phyloP scores from a whole-genome alignment of 2,888 invertebrate species.

The Ectemnius continuus region DNA sequence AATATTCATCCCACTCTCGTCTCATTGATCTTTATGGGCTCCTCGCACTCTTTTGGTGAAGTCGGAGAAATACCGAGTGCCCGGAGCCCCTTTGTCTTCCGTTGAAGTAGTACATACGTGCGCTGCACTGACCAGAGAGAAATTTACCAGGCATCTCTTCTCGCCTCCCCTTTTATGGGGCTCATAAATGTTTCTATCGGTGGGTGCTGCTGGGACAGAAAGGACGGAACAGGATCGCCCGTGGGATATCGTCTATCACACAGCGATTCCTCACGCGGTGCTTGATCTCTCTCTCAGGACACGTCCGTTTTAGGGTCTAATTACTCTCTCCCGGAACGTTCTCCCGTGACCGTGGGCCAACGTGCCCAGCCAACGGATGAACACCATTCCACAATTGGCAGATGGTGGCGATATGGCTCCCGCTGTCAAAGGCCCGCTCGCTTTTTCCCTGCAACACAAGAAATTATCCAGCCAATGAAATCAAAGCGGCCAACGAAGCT shows the following conservation, averaged over 20 bases:
- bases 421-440: background rate
- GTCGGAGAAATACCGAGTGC: no score
- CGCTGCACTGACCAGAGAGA: no score
- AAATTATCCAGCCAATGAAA: background rate
- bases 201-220: no score
- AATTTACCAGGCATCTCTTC: no score
- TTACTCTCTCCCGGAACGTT: background rate
- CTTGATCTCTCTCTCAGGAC: slow-evolving; percentile 19
- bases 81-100: no score
- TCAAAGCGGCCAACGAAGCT: background rate
- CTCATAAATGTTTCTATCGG: no score
- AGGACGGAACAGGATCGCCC: slow-evolving; percentile 12
- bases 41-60: no score
- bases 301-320: background rate
- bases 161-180: no score
- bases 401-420: background rate
- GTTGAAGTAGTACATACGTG: no score
- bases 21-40: slow-evolving; percentile 28
- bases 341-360: background rate
- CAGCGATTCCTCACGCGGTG: background rate
- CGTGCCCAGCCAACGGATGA: background rate
- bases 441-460: background rate
- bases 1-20: slow-evolving; percentile 14
- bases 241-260: slow-evolving; percentile 6
- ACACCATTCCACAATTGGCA: no score